A percentile compares a stretch with the other conserved stretches of the same genome.
Conservation (phyloP, 2,888 invertebrate species). For the Chironomus tentans region DNA sequence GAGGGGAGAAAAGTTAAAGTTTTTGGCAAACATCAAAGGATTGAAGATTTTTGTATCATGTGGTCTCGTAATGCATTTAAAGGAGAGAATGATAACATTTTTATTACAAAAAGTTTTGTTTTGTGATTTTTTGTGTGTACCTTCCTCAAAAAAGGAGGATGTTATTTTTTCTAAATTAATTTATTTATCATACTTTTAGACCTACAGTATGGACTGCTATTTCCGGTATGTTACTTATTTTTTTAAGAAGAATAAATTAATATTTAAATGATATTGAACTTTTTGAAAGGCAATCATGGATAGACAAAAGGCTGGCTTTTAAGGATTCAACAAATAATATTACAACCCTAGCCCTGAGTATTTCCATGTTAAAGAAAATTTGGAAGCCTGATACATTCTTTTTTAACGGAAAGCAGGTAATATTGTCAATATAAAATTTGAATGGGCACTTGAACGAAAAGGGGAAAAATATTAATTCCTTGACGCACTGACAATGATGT, state of each 20-base stretch:
- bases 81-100: background rate
- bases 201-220: constrained; percentile 80
- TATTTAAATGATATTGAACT: background rate
- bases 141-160: background rate
- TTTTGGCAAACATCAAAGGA: constrained; percentile 8
- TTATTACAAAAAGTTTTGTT: background rate
- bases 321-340: constrained; percentile 37
- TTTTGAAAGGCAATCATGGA: constrained; percentile 56
- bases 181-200: constrained; percentile 44
- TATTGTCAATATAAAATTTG: too few species aligned
- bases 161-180: background rate
- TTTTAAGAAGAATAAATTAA: background rate
- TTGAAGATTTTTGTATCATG: background rate
- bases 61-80: background rate
- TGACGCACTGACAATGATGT: too few species aligned
- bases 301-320: constrained; percentile 67
- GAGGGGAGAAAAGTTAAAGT: background rate
- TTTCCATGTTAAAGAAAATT: constrained; percentile 68
- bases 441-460: too few species aligned
- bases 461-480: too few species aligned
- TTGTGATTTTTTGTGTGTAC: background rate
- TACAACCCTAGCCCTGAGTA: constrained; percentile 61
- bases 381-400: constrained; percentile 85
- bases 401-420: constrained; percentile 63
- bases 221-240: constrained; percentile 47